These are phyloP conservation scores for Sylvia atricapilla DNA, from an alignment of 2,113 vertebrate species.

Conservation along the genomic window DNA sequence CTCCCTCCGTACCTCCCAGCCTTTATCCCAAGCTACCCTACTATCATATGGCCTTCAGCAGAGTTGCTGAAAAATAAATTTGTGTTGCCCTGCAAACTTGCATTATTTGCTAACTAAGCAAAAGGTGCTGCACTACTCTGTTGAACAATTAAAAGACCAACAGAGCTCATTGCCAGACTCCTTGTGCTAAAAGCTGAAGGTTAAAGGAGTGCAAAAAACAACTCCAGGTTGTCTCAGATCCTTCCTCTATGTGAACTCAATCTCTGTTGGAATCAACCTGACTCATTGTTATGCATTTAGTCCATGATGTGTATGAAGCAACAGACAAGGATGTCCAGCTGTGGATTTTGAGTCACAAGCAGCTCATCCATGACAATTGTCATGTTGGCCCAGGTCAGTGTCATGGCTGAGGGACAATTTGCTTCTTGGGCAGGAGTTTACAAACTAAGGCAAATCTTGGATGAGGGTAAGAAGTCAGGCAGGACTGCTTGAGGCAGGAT, in stretches of 20 bases:
- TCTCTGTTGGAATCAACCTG: neutral
- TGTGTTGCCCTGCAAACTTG: neutral
- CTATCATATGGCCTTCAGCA: neutral
- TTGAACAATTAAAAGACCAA: neutral
- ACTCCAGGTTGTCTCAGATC: neutral
- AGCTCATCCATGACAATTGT: neutral
- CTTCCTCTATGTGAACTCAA: neutral
- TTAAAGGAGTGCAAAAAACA: neutral
- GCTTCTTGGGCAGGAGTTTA: neutral
- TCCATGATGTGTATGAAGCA: neutral
- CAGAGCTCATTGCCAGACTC: neutral
- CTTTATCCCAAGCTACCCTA: neutral
- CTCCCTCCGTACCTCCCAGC: neutral
- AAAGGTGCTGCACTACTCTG: neutral
- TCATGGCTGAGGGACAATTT: neutral
- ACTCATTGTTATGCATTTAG: neutral
- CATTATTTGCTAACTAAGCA: neutral
- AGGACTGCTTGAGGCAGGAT: neutral
- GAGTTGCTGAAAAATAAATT: neutral
- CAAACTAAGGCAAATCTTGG: neutral
- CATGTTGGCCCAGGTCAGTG: neutral
- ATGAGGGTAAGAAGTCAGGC: neutral
- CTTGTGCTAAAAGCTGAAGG: neutral
- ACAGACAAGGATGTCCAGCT: neutral
- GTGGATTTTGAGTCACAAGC: neutral